Percentiles rank a stretch among this genome's conserved stretches.
Evolutionary conservation across 2,888 invertebrate genomes (phyloP).

Genomic region (Microctonus brassicae): DNA sequence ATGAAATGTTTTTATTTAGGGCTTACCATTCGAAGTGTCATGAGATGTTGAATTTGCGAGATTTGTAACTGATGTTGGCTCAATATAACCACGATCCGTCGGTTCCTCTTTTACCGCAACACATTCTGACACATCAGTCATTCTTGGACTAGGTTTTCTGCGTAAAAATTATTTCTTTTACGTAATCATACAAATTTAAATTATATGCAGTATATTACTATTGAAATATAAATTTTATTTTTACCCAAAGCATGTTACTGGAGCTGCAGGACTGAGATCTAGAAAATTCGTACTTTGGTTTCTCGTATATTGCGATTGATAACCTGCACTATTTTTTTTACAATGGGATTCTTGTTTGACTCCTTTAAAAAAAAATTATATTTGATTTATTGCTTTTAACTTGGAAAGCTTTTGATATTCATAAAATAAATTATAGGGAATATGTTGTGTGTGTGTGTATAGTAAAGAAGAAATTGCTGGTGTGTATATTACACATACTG

Average conservation of each 20-base stretch:
- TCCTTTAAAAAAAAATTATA: slow-evolving; percentile 14
- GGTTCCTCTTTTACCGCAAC: slow-evolving; percentile 62
- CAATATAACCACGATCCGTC: slow-evolving; percentile 58
- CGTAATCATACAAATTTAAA: background rate
- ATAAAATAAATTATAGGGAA: background rate
- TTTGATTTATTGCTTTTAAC: slow-evolving; percentile 4
- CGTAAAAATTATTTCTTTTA: too few species aligned
- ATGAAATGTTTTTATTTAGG: background rate
- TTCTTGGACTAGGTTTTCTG: slow-evolving; percentile 48
- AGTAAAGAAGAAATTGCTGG: background rate
- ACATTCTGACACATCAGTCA: slow-evolving; percentile 51
- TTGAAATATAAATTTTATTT: slow-evolving; percentile 1
- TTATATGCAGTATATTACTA: background rate
- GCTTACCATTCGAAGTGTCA: slow-evolving; percentile 54
- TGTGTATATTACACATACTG: background rate
- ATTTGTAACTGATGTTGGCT: slow-evolving; percentile 51
- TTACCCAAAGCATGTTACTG: slow-evolving; percentile 56
- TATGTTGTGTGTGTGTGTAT: background rate
- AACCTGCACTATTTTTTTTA: slow-evolving; percentile 49
- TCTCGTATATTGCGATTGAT: slow-evolving; percentile 52
- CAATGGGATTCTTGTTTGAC: slow-evolving; percentile 59
- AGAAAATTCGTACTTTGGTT: slow-evolving; percentile 49
- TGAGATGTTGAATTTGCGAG: slow-evolving; percentile 51
- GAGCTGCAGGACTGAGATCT: slow-evolving; percentile 53
- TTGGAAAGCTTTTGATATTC: background rate